Evolutionary conservation across 2,888 invertebrate genomes (phyloP).

Genomic region (Brenthis daphne): DNA sequence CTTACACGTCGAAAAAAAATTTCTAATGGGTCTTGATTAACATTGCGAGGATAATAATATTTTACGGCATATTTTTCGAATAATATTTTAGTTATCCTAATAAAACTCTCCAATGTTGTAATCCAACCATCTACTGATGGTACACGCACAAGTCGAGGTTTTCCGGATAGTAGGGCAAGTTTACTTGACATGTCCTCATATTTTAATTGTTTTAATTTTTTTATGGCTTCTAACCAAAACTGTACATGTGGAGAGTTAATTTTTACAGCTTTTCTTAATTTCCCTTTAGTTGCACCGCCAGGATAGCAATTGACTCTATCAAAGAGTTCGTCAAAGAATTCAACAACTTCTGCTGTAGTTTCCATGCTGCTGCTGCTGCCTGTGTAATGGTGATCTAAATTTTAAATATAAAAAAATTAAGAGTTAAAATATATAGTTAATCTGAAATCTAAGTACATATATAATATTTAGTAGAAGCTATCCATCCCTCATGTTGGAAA

Average conservation of each 20-base stretch:
- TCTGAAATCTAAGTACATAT: no score
- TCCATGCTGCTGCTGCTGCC: constrained; percentile 8
- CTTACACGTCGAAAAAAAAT: constrained; percentile 43
- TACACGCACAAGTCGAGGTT: constrained; percentile 28
- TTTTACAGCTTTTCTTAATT: constrained; percentile 32
- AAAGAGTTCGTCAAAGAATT: constrained; percentile 36
- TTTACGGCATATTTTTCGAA: constrained; percentile 36
- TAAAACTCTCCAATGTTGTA: constrained; percentile 40
- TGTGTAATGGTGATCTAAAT: no score
- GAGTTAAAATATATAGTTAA: no score
- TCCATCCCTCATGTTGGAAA: no score
- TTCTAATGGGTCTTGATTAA: constrained; percentile 44
- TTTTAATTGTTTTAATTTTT: constrained; percentile 32
- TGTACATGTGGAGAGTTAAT: constrained; percentile 21
- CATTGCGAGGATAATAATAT: constrained; percentile 39
- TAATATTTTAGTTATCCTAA: constrained; percentile 36
- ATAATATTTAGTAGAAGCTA: no score
- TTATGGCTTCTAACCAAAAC: constrained; percentile 36
- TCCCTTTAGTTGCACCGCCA: constrained; percentile 24
- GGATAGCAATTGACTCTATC: constrained; percentile 32
- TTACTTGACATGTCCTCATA: constrained; percentile 30
- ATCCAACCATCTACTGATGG: constrained; percentile 40
- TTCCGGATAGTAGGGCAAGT: constrained; percentile 17
- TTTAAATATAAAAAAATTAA: background rate
- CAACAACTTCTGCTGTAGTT: constrained; percentile 30